phyloP scores from a whole-genome alignment of 2,888 invertebrate species.

The Argyresthia goedartella region DNA sequence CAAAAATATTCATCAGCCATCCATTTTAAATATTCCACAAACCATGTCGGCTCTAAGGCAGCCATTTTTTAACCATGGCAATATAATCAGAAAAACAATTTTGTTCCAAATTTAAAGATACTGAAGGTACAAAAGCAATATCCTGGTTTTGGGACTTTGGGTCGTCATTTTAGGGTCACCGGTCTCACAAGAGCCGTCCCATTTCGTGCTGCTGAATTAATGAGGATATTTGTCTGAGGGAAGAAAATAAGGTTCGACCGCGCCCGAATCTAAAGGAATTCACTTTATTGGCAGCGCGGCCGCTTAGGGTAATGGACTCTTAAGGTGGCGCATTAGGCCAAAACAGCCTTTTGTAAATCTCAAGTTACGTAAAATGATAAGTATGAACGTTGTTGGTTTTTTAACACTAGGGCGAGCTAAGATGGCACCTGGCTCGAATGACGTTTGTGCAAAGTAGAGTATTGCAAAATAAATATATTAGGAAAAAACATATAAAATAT shows the following conservation, averaged over 20 bases:
- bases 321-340: too few relatives aligned
- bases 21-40: not conserved
- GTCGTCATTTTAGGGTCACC: conserved; percentile 15
- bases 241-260: conserved; percentile 15
- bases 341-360: too few relatives aligned
- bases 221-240: conserved; percentile 45
- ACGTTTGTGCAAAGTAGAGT: too few relatives aligned
- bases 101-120: conserved; percentile 2
- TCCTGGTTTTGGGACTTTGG: not conserved
- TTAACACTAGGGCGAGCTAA: too few relatives aligned
- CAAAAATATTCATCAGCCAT: conserved; percentile 1
- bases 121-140: conserved; percentile 4
- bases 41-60: not conserved
- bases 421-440: too few relatives aligned
- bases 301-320: conserved; percentile 22
- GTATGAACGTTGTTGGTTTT: too few relatives aligned
- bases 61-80: too few relatives aligned
- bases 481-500: too few relatives aligned
- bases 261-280: conserved; percentile 27
- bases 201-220: conserved; percentile 42
- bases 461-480: too few relatives aligned
- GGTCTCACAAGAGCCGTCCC: conserved; percentile 14
- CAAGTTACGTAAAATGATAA: too few relatives aligned
- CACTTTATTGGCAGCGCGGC: conserved; percentile 27
- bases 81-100: conserved; percentile 1